Evolutionary conservation across 1,140 invertebrate species (phyloP).

Genomic region (Liolophura sinensis): DNA sequence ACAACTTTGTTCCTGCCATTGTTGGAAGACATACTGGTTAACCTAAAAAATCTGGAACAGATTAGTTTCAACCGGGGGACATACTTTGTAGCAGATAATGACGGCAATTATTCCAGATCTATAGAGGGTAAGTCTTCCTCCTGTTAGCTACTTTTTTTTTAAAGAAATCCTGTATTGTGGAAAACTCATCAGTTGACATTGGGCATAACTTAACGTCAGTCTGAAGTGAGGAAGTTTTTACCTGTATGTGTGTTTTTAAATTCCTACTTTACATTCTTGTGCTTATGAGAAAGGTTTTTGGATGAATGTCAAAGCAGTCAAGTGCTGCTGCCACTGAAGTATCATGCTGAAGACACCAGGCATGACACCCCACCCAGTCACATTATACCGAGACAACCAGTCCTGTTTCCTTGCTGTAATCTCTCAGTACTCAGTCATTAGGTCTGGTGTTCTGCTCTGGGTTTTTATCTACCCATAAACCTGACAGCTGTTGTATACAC

Average conservation of each 20-base stretch:
- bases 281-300: background rate
- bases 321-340: no score
- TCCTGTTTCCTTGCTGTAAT: no score
- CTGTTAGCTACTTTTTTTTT: background rate
- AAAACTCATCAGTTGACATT: background rate
- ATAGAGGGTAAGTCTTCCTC: conserved; percentile 34
- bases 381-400: no score
- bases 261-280: background rate
- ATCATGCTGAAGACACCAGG: no score
- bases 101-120: conserved; percentile 50
- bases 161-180: background rate
- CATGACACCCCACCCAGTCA: no score
- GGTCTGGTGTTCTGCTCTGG: no score
- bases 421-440: no score
- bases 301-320: background rate
- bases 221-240: no score
- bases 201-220: background rate
- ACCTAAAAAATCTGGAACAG: conserved; percentile 52
- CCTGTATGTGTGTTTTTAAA: no score
- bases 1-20: conserved; percentile 51
- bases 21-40: conserved; percentile 49
- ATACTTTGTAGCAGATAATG: conserved; percentile 51
- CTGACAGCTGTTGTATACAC: no score
- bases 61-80: conserved; percentile 49
- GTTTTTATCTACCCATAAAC: no score